Evolutionary conservation across 2,113 vertebrate genomes (phyloP), one percentile per base, ranked within the genome.

Genomic region (Syngnathus typhle): DNA sequence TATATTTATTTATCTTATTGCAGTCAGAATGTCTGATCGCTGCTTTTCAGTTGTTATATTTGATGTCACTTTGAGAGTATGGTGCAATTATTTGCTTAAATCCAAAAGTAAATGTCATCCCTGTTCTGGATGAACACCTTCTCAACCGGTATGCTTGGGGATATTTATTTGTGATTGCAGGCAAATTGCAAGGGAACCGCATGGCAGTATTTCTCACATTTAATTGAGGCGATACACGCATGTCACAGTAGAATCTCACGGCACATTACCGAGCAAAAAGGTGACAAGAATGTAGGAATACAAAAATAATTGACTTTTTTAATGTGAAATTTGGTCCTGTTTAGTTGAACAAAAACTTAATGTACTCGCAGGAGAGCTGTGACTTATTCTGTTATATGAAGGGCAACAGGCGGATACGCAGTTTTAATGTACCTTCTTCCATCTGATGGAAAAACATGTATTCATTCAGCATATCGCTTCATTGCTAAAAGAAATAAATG

Each of bases 1-100:
- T 43, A 23, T 72, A 54, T 36, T 60, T 72, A 54, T 36, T 60
- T 18, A 56, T 36, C 43, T 21, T 52, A 60, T 36, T 41, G n/a
- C 51, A n/a, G 19, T 9, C 51, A 2, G 11, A 55, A 55, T 55
- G 54, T 55, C 54, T 63, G 0, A 15, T 51, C 21, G 16, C 11
- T 55, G 67, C 36, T 18, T 56, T 63, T 56, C 41, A 43, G 23
- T 44, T 68, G 63, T 68, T 52, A 60, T 63, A 41, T 73, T 36
- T 65, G 54, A 68, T 62, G 70, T 74, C 71, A 75, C 68, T 67
- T 16, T 55, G 69, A 2, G 16, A 49, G 6, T 7, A 58, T 69
- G 61, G 36, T 63, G 60, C 64, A 72, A 54, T 58, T 64, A n/a
- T 60, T 66, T 72, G 46, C 60, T 23, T 37, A 67, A 55, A 67